Percentiles rank a stretch among this genome's conserved stretches.
These are phyloP conservation scores for Danaus melanippus DNA, from an alignment of 1,140 invertebrate genomes.

Conservation along the genomic window DNA sequence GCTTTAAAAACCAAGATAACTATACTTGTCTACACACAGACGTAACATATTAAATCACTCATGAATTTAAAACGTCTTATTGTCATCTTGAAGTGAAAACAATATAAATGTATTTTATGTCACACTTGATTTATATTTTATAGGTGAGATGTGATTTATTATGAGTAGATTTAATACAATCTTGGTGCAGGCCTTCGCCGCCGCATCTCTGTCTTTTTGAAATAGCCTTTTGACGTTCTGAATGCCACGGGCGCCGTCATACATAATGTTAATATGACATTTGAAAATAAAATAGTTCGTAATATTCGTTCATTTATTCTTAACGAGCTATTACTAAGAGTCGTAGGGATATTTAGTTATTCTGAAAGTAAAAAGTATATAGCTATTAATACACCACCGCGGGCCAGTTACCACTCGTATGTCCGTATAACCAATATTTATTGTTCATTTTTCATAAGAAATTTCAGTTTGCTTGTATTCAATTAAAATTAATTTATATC, in stretches of 20 bases:
- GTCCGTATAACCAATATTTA: too few species aligned
- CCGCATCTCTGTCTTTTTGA: constrained; percentile 28
- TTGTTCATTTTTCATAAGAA: too few species aligned
- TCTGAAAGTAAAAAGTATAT: too few species aligned
- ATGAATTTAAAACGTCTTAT: constrained; percentile 68
- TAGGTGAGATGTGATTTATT: constrained; percentile 66
- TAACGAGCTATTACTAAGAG: constrained; percentile 22
- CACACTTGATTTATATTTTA: constrained; percentile 65
- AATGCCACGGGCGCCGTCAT: constrained; percentile 37
- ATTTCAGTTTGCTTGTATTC: too few species aligned
- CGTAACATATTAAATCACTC: constrained; percentile 58
- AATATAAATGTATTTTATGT: constrained; percentile 70
- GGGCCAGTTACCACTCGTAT: too few species aligned
- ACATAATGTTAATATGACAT: constrained; percentile 36
- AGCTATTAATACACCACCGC: too few species aligned
- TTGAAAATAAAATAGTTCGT: constrained; percentile 30
- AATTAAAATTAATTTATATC: too few species aligned
- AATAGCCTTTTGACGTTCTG: constrained; percentile 27
- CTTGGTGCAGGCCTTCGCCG: constrained; percentile 29
- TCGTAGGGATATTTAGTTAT: background rate
- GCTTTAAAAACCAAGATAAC: constrained; percentile 40
- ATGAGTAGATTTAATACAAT: constrained; percentile 51
- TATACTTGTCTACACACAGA: constrained; percentile 33
- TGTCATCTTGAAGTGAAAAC: constrained; percentile 66
- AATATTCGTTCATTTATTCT: constrained; percentile 24